phyloP scores from a whole-genome alignment of 2,888 invertebrate genomes.

The Drosophila barbarae region DNA sequence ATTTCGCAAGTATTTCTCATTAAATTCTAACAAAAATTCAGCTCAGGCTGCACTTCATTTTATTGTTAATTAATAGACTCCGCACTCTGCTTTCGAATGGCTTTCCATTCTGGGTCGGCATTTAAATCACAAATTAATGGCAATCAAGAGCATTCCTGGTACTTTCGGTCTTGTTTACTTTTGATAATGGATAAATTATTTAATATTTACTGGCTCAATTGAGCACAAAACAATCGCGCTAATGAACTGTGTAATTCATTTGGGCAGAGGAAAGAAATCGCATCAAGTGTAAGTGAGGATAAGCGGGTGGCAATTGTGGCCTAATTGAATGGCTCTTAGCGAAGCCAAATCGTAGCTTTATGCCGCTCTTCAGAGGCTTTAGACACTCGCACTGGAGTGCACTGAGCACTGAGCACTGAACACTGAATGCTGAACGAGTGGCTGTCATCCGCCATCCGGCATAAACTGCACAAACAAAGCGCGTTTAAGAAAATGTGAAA shows the following conservation, averaged over 20 bases:
- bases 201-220: slow-evolving; percentile 53
- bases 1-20: too few relatives aligned
- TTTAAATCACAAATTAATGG: slow-evolving; percentile 60
- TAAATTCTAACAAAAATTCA: neutral
- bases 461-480: slow-evolving; percentile 68
- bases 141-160: slow-evolving; percentile 55
- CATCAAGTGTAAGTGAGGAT: neutral
- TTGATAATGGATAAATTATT: slow-evolving; percentile 69
- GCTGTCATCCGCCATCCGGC: slow-evolving; percentile 52
- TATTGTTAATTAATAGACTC: slow-evolving; percentile 7
- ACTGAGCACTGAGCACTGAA: slow-evolving; percentile 5
- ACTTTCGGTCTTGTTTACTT: slow-evolving; percentile 65
- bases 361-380: slow-evolving; percentile 51
- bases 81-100: neutral
- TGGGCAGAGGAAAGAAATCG: slow-evolving; percentile 21
- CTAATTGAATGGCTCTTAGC: slow-evolving; percentile 69
- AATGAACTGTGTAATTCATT: slow-evolving; percentile 69
- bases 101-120: neutral
- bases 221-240: slow-evolving; percentile 56
- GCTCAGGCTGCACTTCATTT: neutral
- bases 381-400: slow-evolving; percentile 51
- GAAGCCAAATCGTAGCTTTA: slow-evolving; percentile 57
- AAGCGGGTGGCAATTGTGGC: slow-evolving; percentile 40
- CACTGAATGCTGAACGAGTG: slow-evolving; percentile 28
- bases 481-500: slow-evolving; percentile 66